Evolutionary conservation across 2,113 vertebrate species (phyloP).

Genomic region (Globicephala melas): DNA sequence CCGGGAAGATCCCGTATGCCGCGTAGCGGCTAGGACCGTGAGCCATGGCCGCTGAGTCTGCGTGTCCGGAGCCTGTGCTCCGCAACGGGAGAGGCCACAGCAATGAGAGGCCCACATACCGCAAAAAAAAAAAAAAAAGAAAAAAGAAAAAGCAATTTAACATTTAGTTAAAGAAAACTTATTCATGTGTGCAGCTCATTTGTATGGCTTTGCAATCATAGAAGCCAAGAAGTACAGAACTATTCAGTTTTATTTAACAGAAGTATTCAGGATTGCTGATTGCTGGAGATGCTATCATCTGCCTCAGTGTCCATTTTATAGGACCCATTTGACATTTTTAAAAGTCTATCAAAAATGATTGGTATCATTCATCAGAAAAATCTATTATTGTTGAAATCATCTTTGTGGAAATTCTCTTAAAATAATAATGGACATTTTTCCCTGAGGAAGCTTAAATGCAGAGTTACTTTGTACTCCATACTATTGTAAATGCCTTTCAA

Average conservation of each 20-base stretch:
- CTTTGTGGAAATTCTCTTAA: slow-evolving; percentile 50
- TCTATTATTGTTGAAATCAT: slow-evolving; percentile 34
- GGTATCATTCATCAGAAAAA: slow-evolving; percentile 24
- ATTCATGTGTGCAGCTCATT: slow-evolving; percentile 23
- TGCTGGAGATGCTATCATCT: neutral
- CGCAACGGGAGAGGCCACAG: no score
- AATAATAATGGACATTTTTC: slow-evolving; percentile 43
- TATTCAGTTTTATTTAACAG: slow-evolving; percentile 7
- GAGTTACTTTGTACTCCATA: neutral
- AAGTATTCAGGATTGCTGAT: neutral
- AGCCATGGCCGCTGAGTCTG: no score
- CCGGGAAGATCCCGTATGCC: no score
- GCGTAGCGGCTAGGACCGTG: no score
- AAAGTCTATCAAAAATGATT: slow-evolving; percentile 38
- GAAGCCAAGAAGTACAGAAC: neutral
- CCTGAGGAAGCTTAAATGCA: slow-evolving; percentile 9
- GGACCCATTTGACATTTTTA: neutral
- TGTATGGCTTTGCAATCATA: slow-evolving; percentile 33
- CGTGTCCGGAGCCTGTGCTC: no score
- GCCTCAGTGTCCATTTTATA: slow-evolving; percentile 3
- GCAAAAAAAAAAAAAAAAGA: neutral
- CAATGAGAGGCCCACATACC: no score
- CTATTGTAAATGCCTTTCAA: slow-evolving; percentile 9
- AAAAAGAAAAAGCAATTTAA: slow-evolving; percentile 10
- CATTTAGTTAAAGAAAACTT: slow-evolving; percentile 12